Evolutionary conservation across 35 echinoderm and acorn worm genomes (phyloP).

Genomic region (Heliocidaris tuberculata): DNA sequence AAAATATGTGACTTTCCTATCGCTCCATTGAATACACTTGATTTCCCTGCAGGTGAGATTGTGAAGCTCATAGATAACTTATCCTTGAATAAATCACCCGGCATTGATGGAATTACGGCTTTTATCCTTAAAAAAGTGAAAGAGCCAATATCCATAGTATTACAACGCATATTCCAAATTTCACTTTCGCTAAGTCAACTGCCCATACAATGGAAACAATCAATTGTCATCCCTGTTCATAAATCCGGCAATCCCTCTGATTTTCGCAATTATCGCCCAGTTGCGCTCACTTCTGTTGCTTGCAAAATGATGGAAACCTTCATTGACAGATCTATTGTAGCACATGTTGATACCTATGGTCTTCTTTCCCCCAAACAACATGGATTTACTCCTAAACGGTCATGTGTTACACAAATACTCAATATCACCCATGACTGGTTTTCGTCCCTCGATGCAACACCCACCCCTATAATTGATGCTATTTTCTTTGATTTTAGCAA

Average conservation of each 20-base stretch:
- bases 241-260: constrained; percentile 23
- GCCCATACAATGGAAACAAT: constrained; percentile 15
- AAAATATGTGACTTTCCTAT: background rate
- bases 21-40: background rate
- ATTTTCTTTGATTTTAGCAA: constrained; percentile 42
- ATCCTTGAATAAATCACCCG: background rate
- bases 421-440: background rate
- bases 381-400: background rate
- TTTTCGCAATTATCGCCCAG: constrained; percentile 37
- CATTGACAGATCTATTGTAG: background rate
- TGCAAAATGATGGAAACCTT: constrained; percentile 28
- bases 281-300: constrained; percentile 36
- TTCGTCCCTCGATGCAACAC: background rate
- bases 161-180: too few species aligned
- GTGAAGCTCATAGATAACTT: background rate
- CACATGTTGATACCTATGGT: too few species aligned
- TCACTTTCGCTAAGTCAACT: too few species aligned
- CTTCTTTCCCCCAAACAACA: background rate
- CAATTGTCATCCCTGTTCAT: background rate
- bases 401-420: constrained; percentile 42
- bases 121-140: background rate
- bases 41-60: background rate
- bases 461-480: background rate
- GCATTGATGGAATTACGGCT: background rate
- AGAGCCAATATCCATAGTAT: background rate